Evolutionary conservation across 2,797 vertebrate species (phyloP), one percentile per base, ranked within the genome.

Genomic region (Lepus townsendii): DNA sequence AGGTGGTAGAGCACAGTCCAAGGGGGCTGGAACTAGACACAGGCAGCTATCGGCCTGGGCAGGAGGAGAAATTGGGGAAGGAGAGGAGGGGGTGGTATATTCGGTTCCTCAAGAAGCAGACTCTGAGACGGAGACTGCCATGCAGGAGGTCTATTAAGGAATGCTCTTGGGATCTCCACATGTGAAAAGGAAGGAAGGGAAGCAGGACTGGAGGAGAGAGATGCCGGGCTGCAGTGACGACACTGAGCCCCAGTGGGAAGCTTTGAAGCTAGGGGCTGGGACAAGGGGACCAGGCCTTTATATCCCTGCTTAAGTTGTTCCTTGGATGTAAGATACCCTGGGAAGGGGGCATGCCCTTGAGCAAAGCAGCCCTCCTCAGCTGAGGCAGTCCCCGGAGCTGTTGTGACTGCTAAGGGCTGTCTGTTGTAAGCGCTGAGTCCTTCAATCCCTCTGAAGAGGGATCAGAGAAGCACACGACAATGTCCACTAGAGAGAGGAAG

Each of bases 251-350:
- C 63, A 20, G 24, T 3, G 50, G 47, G 71, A 80, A 90, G 19
- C 77, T 93, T 57, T 75, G 32, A 88, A 88, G 73, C 54, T 35
- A n/a, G 63, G 69, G 84, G 62, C 20, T 66, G 75, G 24, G 65
- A 26, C 35, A 22, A 22, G 27, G 63, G n/a, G 9, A 3, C 17
- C 2, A 0, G 35, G 65, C 42, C 79, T 87, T 85, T 91, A 8
- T 27, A 63, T 26, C n/a, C n/a, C 38, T 3, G 2, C 7, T 3
- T 62, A 66, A 77, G 47, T 66, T 75, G 19, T 42, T 80, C 76
- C 22, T 24, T 84, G 75, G 12, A 19, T 14, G 16, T 19, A 68
- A 72, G 84, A 47, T 73, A 68, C 68, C 26, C 38, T 50, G 32
- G 76, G 57, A 32, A 57, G 20, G 35, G 65, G 83, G 24, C 57